Percentiles rank a stretch among this genome's conserved stretches.
Conservation (phyloP, 2,888 invertebrate species). For the Heteromyza rotundicornis region DNA sequence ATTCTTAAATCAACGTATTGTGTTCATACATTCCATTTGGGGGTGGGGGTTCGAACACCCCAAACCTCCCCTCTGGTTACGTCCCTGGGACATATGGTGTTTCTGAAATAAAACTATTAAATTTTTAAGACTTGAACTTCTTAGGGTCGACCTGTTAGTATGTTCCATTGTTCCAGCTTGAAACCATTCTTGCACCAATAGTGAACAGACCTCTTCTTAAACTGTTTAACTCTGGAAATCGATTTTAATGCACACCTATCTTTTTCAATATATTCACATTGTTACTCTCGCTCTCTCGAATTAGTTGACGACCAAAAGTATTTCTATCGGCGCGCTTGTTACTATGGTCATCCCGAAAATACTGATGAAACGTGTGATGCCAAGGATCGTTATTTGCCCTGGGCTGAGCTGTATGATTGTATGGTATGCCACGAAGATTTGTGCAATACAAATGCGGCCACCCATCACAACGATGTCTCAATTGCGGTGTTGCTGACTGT, state of each 20-base stretch:
- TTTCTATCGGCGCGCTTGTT: slow-evolving; percentile 47
- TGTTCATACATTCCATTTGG: too few relatives aligned
- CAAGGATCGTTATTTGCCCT: slow-evolving; percentile 42
- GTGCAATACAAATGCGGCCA: slow-evolving; percentile 37
- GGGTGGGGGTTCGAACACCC: too few relatives aligned
- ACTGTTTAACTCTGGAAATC: neutral
- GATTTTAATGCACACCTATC: neutral
- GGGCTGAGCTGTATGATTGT: slow-evolving; percentile 37
- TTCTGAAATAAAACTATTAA: too few relatives aligned
- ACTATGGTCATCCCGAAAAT: slow-evolving; percentile 39
- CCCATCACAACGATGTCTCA: neutral
- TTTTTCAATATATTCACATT: too few relatives aligned
- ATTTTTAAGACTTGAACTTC: too few relatives aligned
- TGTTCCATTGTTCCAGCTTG: too few relatives aligned
- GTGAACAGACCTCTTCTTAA: neutral
- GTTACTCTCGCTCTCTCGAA: slow-evolving; percentile 16
- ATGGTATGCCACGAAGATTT: slow-evolving; percentile 41
- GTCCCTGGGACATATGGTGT: too few relatives aligned
- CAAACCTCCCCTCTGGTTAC: too few relatives aligned
- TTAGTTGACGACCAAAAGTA: slow-evolving; percentile 31
- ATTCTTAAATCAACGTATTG: too few relatives aligned
- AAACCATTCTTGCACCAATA: too few relatives aligned
- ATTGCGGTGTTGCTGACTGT: neutral
- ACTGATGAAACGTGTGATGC: slow-evolving; percentile 35
- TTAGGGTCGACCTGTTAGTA: too few relatives aligned